Evolutionary conservation across 2,797 vertebrate genomes (phyloP), one percentile per base, ranked within the genome.

Genomic region (Carduelis carduelis): DNA sequence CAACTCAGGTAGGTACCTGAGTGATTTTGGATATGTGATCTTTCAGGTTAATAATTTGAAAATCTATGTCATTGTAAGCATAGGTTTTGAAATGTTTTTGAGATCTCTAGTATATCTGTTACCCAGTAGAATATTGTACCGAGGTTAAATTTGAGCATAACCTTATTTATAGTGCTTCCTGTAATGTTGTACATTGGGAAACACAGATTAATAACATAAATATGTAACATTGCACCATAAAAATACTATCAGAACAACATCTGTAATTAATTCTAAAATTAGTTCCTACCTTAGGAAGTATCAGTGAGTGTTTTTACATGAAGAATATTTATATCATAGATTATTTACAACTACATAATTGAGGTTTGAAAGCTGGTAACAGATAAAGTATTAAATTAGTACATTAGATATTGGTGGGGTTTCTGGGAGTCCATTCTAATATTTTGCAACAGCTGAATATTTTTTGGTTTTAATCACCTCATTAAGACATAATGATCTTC

Each of bases 391-490:
- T 90, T 92, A 89, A 71, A 83, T 59, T 77, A 71, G n/a, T 63
- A 64, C 44, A 64, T 93, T 86, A 96, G 90, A 68, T 80, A 77
- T n/a, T 82, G 28, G 41, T 92, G 39, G 34, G 91, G 37, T 95
- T 97, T 87, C 74, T 68, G 90, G 46, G 66, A 83, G 75, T 77
- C 60, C 24, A n/a, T 90, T 80, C 41, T 94, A 82, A 57, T 96
- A 96, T 95, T 97, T 98, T 97, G 91, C 93, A 95, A 86, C 63
- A 93, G 90, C 46, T 66, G 90, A 80, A 95, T 57, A 82, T 95
- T 96, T 92, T 90, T 97, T 84, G 50, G 44, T 95, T 97, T 97
- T 97, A 97, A 97, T 98, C 89, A 97, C 92, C 96, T 97, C 92
- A 93, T 98, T 97, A 97, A 97, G 92, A 77, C 68, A 59, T 96